phyloP scores from a whole-genome alignment of 2,797 vertebrate genomes.

The Loris lydekkerianus region DNA sequence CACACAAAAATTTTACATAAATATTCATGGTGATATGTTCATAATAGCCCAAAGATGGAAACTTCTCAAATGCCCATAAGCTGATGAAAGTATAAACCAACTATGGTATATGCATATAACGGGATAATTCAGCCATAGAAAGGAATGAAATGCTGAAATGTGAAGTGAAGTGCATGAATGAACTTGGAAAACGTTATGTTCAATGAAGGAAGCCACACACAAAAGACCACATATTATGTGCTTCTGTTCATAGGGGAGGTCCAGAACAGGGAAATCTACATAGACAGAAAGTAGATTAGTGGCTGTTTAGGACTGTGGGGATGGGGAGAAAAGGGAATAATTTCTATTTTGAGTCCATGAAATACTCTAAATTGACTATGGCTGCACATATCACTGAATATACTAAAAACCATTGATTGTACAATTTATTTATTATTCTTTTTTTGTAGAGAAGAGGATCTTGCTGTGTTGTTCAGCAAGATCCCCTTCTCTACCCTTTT shows the following conservation, averaged over 20 bases:
- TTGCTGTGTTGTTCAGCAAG: background rate
- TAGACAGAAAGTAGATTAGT: background rate
- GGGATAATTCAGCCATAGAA: background rate
- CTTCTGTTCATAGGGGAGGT: background rate
- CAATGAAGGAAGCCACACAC: background rate
- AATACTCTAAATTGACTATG: background rate
- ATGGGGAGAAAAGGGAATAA: background rate
- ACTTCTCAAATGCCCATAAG: background rate
- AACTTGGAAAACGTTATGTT: background rate
- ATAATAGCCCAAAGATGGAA: background rate
- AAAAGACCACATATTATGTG: background rate
- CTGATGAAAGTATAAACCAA: background rate
- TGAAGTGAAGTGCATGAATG: background rate
- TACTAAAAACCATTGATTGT: background rate
- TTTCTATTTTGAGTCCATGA: slow-evolving; percentile 7
- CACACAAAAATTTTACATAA: background rate
- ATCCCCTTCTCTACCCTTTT: too few species aligned
- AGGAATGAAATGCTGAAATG: background rate
- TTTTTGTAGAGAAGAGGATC: background rate
- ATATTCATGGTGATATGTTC: background rate
- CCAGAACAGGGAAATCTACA: background rate
- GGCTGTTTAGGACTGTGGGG: background rate
- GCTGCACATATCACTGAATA: background rate
- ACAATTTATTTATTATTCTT: background rate
- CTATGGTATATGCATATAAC: background rate